phyloP scores from a whole-genome alignment of 2,888 invertebrate species.

The Coecobrya sp. region DNA sequence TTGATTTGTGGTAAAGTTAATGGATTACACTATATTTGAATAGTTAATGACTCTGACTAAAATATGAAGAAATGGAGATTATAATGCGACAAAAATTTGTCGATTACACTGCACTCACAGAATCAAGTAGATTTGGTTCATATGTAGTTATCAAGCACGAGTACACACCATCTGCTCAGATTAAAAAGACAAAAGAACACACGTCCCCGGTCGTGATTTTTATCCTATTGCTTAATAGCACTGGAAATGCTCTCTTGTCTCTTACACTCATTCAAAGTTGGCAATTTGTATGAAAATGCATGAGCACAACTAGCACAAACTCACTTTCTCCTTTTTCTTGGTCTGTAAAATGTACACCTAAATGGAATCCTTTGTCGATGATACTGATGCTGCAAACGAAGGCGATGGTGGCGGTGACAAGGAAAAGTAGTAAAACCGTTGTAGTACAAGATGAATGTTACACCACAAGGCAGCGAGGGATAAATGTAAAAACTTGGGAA shows the following conservation, averaged over 20 bases:
- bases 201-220: not conserved
- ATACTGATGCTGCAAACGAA: slow-evolving; percentile 7
- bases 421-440: slow-evolving; percentile 42
- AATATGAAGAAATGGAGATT: not conserved
- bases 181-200: not conserved
- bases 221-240: slow-evolving; percentile 7
- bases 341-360: slow-evolving; percentile 3
- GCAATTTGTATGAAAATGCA: slow-evolving; percentile 49
- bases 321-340: not conserved
- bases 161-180: slow-evolving; percentile 4
- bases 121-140: not conserved
- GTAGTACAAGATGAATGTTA: slow-evolving; percentile 53
- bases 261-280: slow-evolving; percentile 16
- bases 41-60: not conserved
- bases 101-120: not conserved
- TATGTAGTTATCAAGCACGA: not conserved
- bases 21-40: not conserved
- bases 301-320: slow-evolving; percentile 13
- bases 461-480: slow-evolving; percentile 45
- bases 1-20: not conserved
- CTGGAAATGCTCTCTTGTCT: not conserved
- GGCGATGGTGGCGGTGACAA: slow-evolving; percentile 34
- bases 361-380: slow-evolving; percentile 38
- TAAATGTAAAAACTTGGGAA: slow-evolving; percentile 56
- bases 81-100: not conserved